Percentiles rank a stretch among this genome's conserved stretches.
Conservation (phyloP, 2,888 invertebrate genomes). For the Napeogenes inachia region DNA sequence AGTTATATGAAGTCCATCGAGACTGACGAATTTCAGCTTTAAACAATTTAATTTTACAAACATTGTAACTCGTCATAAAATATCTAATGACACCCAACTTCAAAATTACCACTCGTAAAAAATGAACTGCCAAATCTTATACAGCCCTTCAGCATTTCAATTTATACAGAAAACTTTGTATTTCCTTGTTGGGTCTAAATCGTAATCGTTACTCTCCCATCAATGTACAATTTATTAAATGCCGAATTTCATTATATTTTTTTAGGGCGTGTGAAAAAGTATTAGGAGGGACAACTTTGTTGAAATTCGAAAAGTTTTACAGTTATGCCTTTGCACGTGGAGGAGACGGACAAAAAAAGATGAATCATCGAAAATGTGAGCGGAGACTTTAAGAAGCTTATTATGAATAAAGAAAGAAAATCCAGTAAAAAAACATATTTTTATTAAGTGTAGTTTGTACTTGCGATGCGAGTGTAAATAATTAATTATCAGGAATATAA, state of each 20-base stretch:
- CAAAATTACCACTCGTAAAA: too few species aligned
- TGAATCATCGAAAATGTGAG: conserved; percentile 30
- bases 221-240: conserved; percentile 40
- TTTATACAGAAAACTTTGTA: conserved; percentile 13
- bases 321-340: conserved; percentile 40
- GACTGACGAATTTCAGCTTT: too few species aligned
- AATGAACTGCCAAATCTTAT: background rate
- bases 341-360: conserved; percentile 22
- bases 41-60: too few species aligned
- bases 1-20: too few species aligned
- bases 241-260: conserved; percentile 38
- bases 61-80: too few species aligned
- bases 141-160: background rate
- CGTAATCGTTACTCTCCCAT: conserved; percentile 37
- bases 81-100: too few species aligned
- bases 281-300: conserved; percentile 32
- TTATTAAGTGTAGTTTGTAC: background rate
- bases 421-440: background rate
- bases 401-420: background rate
- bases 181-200: conserved; percentile 12
- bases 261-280: conserved; percentile 34
- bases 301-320: conserved; percentile 41
- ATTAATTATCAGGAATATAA: too few species aligned
- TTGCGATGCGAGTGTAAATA: too few species aligned
- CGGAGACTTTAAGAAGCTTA: conserved; percentile 12